Percentiles rank a stretch among this genome's conserved stretches.
phyloP scores from a whole-genome alignment of 2,888 invertebrate genomes.

The Drosophila monieri region DNA sequence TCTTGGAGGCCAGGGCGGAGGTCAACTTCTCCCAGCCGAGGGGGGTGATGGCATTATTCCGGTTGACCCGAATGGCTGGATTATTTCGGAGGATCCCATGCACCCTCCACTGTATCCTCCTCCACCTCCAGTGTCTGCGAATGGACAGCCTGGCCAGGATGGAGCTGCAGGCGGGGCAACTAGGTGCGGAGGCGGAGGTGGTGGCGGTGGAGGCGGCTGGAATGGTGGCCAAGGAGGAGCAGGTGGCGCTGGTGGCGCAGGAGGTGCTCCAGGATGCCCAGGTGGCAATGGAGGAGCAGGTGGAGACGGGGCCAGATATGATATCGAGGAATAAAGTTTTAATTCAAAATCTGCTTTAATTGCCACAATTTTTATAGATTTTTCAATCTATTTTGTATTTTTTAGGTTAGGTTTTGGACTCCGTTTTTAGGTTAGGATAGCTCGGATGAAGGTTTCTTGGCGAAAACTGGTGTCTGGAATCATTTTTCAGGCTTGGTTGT shows the following conservation, averaged over 20 bases:
- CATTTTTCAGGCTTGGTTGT: constrained; percentile 8
- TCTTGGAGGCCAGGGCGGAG: not conserved
- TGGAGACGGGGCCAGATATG: not conserved
- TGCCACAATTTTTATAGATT: not conserved
- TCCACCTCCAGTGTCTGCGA: not conserved
- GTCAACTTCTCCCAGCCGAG: not conserved
- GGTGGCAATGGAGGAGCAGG: not conserved
- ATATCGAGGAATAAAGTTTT: not conserved
- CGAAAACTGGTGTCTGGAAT: constrained; percentile 53
- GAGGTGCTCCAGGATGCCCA: not conserved
- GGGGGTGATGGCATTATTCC: not conserved
- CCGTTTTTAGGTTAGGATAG: constrained; percentile 1
- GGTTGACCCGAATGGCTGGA: not conserved
- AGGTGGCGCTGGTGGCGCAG: not conserved
- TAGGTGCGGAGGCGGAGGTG: not conserved
- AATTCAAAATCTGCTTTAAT: not conserved
- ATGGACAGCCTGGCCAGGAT: not conserved
- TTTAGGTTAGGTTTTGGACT: not conserved
- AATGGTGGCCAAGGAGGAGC: not conserved
- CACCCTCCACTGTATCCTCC: too few species aligned
- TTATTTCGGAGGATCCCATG: not conserved
- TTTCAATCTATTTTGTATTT: constrained; percentile 14
- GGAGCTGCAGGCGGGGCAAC: not conserved
- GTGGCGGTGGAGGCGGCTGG: not conserved
- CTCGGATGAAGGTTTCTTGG: constrained; percentile 37